A percentile compares a stretch with the other conserved stretches of the same genome.
phyloP scores from a whole-genome alignment of 2,113 vertebrate species.

The Centrocercus urophasianus region DNA sequence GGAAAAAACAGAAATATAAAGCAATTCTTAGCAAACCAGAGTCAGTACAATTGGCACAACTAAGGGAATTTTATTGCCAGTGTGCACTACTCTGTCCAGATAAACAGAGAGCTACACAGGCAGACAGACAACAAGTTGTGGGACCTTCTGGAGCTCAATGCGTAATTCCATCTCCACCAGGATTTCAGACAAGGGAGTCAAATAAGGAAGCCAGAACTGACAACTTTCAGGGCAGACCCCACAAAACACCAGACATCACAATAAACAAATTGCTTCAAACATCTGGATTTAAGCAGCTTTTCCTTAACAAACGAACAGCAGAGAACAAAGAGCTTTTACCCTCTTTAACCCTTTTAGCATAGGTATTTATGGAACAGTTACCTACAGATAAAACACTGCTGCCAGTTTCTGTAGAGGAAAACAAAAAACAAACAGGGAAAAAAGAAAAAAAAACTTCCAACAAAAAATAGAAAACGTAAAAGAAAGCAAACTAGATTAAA shows the following conservation, averaged over 20 bases:
- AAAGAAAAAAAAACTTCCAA: neutral
- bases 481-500: neutral
- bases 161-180: neutral
- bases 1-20: neutral
- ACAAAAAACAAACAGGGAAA: too few species aligned
- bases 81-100: neutral
- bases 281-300: neutral
- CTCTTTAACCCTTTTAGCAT: neutral
- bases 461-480: neutral
- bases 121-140: neutral
- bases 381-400: neutral
- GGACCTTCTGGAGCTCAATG: neutral
- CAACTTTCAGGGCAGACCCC: neutral
- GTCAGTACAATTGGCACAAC: neutral
- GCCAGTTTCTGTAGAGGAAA: neutral
- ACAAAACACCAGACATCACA: neutral
- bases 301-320: neutral
- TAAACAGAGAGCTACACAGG: neutral
- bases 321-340: neutral
- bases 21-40: neutral
- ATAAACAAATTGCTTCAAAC: neutral
- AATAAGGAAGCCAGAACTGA: neutral
- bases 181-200: neutral
- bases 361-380: neutral
- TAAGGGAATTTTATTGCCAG: neutral